Percentiles rank a stretch among this genome's conserved stretches.
Conservation (phyloP, 2,888 invertebrate genomes). For the Chorisops tibialis region DNA sequence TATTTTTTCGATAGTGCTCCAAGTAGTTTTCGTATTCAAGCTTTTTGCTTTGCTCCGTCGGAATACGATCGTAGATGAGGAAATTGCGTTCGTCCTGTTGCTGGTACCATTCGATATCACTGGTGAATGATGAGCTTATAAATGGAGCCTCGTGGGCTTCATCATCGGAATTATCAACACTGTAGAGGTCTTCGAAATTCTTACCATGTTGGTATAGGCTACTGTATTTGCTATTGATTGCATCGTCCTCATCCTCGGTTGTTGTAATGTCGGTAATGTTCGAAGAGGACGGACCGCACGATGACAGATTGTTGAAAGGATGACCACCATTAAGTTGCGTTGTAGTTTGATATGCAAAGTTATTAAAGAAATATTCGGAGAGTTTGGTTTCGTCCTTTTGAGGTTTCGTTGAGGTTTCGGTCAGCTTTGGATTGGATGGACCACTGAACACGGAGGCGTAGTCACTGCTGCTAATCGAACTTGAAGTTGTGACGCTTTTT, state of each 20-base stretch:
- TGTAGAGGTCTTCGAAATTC: background rate
- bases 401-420: constrained; percentile 11
- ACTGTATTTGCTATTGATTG: constrained; percentile 25
- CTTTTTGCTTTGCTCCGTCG: background rate
- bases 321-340: background rate
- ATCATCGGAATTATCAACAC: constrained; percentile 37
- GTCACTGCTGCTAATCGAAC: constrained; percentile 51
- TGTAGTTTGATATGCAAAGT: constrained; percentile 36
- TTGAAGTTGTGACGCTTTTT: constrained; percentile 41
- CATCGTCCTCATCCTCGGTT: constrained; percentile 28
- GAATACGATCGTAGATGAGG: constrained; percentile 17
- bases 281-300: constrained; percentile 22
- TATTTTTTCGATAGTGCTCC: constrained; percentile 44
- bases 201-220: background rate
- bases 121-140: constrained; percentile 17
- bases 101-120: constrained; percentile 40
- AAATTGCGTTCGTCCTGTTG: constrained; percentile 34
- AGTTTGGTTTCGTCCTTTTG: constrained; percentile 49
- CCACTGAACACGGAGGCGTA: constrained; percentile 52
- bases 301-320: constrained; percentile 27
- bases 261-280: constrained; percentile 3
- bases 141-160: constrained; percentile 28
- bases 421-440: constrained; percentile 33
- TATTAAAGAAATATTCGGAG: constrained; percentile 46
- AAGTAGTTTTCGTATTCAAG: constrained; percentile 44